Conservation (phyloP, 2,888 invertebrate species). For the Entomobrya proxima region DNA sequence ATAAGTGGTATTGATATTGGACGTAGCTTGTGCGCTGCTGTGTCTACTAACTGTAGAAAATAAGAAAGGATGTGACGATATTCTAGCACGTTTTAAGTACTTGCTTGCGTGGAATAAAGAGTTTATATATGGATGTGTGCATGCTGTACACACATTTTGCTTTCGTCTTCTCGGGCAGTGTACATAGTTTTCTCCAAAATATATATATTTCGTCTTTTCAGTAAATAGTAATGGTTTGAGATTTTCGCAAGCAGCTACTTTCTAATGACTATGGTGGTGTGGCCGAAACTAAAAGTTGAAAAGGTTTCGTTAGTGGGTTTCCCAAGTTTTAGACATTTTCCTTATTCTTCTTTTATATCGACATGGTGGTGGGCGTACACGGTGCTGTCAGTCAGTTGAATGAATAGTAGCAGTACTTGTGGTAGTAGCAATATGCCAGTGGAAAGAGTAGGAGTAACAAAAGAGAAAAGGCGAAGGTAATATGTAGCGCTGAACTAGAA, state of each 20-base stretch:
- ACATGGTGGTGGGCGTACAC: slow-evolving; percentile 50
- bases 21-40: background rate
- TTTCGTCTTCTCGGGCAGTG: background rate
- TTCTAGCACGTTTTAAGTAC: background rate
- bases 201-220: background rate
- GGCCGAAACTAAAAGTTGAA: slow-evolving; percentile 54
- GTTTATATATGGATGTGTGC: no score
- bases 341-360: slow-evolving; percentile 28
- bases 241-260: slow-evolving; percentile 59
- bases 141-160: background rate
- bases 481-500: background rate
- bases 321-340: slow-evolving; percentile 34
- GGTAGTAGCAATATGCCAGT: no score
- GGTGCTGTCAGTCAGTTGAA: slow-evolving; percentile 53
- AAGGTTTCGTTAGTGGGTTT: slow-evolving; percentile 42
- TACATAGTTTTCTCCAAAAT: background rate
- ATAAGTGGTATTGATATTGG: background rate
- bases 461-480: background rate
- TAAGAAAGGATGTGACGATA: background rate
- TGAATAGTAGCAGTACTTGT: slow-evolving; percentile 15
- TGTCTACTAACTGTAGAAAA: background rate
- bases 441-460: background rate
- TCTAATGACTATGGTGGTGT: slow-evolving; percentile 63
- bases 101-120: background rate
- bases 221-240: slow-evolving; percentile 19